These are phyloP conservation scores for Nibea coibor DNA, from an alignment of 2,113 vertebrate species.

Conservation along the genomic window DNA sequence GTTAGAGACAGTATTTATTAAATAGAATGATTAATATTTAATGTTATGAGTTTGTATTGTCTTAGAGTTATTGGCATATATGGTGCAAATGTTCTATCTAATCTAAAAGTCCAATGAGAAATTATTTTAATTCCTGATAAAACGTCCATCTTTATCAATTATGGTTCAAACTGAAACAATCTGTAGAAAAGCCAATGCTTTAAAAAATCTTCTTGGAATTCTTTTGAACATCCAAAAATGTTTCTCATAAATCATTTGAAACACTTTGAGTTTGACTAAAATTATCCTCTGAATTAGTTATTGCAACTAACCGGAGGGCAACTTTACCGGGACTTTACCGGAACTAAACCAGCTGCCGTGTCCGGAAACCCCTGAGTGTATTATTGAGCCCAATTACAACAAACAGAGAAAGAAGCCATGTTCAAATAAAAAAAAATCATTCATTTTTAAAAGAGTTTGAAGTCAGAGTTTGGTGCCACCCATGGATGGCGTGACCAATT, in stretches of 20 bases:
- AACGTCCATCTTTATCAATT: neutral
- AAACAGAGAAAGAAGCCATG: neutral
- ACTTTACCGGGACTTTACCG: no score
- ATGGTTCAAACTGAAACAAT: neutral
- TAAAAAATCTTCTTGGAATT: no score
- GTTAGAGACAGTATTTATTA: no score
- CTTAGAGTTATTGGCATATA: neutral
- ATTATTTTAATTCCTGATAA: neutral
- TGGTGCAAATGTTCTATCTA: neutral
- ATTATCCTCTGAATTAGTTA: neutral
- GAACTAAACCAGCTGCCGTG: neutral
- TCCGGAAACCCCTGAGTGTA: neutral
- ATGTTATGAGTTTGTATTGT: neutral
- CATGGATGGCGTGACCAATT: neutral
- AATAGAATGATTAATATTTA: neutral
- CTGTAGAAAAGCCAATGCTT: neutral
- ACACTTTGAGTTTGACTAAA: neutral
- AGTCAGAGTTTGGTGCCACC: neutral
- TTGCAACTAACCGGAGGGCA: neutral
- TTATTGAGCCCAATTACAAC: neutral
- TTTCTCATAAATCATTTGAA: neutral
- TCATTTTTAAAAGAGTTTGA: neutral
- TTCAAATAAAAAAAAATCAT: neutral
- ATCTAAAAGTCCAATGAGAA: neutral
- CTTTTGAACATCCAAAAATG: neutral